Evolutionary conservation across 1,140 invertebrate species (phyloP).

Genomic region (Drosophila eugracilis): DNA sequence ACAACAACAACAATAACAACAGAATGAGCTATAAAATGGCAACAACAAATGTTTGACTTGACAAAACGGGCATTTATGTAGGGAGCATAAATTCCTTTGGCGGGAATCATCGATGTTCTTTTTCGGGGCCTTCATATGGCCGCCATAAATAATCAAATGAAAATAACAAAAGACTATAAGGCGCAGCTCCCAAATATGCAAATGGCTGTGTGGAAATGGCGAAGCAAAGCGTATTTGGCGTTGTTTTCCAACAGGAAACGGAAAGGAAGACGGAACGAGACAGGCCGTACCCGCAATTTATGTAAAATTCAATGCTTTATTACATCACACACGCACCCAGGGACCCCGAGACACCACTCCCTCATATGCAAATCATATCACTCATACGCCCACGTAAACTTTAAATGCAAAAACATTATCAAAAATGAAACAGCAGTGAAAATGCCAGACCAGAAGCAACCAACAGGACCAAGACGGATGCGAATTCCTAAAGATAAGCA

Average conservation of each 20-base stretch:
- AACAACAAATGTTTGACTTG: constrained; percentile 57
- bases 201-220: constrained; percentile 22
- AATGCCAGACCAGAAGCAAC: constrained; percentile 72
- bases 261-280: constrained; percentile 7
- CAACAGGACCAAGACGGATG: constrained; percentile 45
- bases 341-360: constrained; percentile 16
- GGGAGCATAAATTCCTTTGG: constrained; percentile 66
- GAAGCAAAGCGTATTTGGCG: constrained; percentile 45
- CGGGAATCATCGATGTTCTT: constrained; percentile 52
- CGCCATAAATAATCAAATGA: constrained; percentile 79
- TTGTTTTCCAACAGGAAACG: constrained; percentile 48
- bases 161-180: constrained; percentile 63
- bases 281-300: constrained; percentile 67
- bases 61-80: constrained; percentile 64
- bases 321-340: constrained; percentile 55
- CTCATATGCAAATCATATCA: constrained; percentile 79
- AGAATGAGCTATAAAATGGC: constrained; percentile 49
- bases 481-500: constrained; percentile 73
- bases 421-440: constrained; percentile 81
- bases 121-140: constrained; percentile 29
- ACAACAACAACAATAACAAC: constrained; percentile 42
- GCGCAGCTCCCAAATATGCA: constrained; percentile 48
- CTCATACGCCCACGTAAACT: constrained; percentile 64
- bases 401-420: constrained; percentile 72
- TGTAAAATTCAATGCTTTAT: constrained; percentile 81